Base-by-base conservation (phyloP, 1,140 invertebrate genomes). In the Arctopsyche grandis region DNA sequence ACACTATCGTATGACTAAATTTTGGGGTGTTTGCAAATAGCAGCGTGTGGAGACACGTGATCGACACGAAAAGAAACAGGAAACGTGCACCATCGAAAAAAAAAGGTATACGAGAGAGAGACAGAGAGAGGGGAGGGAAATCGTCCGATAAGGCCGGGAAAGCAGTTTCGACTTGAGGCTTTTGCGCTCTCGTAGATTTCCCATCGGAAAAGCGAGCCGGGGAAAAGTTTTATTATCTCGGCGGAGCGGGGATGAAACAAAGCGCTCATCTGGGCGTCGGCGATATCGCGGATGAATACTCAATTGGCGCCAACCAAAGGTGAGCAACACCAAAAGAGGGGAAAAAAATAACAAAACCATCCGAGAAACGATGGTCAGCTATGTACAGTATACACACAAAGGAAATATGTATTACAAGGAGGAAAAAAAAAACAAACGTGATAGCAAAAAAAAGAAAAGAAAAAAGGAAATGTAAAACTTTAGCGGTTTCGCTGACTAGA, bases 171-270 rank as follows among this genome's bases (percentile, higher is more conserved):
- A 21, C 52, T 21, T 22, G 21, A 22, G 22, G 71, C 46, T 29
- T 76, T 63, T 21, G 7, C 56, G 21, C 74, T 76, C 43, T 56
- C 74, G 56, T 58, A 76, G 74, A 76, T 76, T 76, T 76, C 74
- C 74, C 74, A 76, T 76, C 74, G 74, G 74, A 43, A 76, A 76
- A 76, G 46, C 19, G 70, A 74, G 24, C 73, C 29, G 44, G 56
- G n/a, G 16, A 38, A n/a, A 48, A 76, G 74, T 76, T 76, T 76
- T 76, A 76, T 76, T 76, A 76, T 76, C 74, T 29, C 26, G 29
- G 24, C 3, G 46, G 12, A 29, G 22, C n/a, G 4, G 19, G 26
- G 69, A 70, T 52, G 70, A 74, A 74, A 74, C 70, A 74, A 74
- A 74, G 44, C 44, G 70, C 44, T 74, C 70, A 16, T 74, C 70